Base-by-base conservation (phyloP, 1,140 invertebrate genomes). In the Metaphire vulgaris region DNA sequence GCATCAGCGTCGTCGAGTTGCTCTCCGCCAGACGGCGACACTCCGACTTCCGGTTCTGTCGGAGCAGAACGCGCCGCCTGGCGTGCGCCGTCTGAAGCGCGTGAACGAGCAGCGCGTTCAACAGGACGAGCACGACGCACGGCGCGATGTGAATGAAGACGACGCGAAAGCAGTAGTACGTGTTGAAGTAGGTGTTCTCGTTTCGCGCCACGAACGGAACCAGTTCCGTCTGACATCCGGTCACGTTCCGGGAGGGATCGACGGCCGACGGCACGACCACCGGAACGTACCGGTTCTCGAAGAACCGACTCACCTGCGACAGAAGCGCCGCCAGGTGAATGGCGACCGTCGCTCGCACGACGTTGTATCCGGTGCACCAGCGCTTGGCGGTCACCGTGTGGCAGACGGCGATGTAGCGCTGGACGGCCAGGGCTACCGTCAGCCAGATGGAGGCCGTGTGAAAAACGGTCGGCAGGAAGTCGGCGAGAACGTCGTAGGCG, bases 371-470 rank as follows among this genome's bases (percentile, higher is more conserved):
- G 0, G 94, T 97, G 87, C 95, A 98, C 32, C 96, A 88, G 0
- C 92, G 92, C 73, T 92, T 89, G 0, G 94, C 94, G 75, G 90
- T 89, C 2, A 97, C 88, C 0, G 95, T 94, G 85, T 96, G 93
- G 84, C 95, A 97, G 0, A 98, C 96, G 0, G 95, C 94, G 64
- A 98, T 92, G 87, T 95, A 98, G 69, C 96, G 89, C 85, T 99
- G 96, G 77, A 96, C 88, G 0, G 96, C 97, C n/a, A 98, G 95
- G 0, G 93, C 93, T 65, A 98, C 89, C 0, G 96, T 98, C 79
- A 97, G 89, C 88, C 97, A 99, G 68, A 94, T 93, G 78, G 92
- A 93, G 66, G 96, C 94, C 26, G 94, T 84, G 15, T 83, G 80
- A 72, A 81, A 84, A 1, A 78, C 81, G 12, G 84, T 82, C 65